Conservation (phyloP, 2,797 vertebrate species). For the Argentina silus region DNA sequence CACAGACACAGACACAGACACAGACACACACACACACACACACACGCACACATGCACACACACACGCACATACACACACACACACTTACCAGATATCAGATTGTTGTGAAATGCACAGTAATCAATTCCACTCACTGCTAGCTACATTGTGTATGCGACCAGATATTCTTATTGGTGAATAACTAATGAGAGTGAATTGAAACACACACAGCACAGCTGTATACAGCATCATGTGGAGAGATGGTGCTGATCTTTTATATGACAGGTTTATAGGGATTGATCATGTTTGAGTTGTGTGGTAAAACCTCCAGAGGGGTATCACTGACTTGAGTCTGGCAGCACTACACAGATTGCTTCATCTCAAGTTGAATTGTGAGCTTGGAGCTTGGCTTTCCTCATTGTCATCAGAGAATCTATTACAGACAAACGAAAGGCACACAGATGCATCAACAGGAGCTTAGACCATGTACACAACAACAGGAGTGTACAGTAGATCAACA, state of each 20-base stretch:
- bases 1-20: neutral
- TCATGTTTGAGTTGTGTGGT: constrained; percentile 69
- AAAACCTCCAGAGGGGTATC: constrained; percentile 62
- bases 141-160: constrained; percentile 25
- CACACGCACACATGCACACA: too few species aligned
- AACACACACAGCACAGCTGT: constrained; percentile 30
- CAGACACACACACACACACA: neutral
- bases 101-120: constrained; percentile 40
- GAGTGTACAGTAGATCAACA: too few species aligned
- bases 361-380: constrained; percentile 28
- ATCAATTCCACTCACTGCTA: constrained; percentile 52
- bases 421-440: neutral
- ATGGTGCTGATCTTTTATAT: constrained; percentile 46
- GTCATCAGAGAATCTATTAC: constrained; percentile 28
- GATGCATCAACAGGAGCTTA: neutral
- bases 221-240: constrained; percentile 17
- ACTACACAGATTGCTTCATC: constrained; percentile 51
- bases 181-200: constrained; percentile 3
- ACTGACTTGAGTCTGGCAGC: constrained; percentile 58
- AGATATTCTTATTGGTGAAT: constrained; percentile 44
- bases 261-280: constrained; percentile 69
- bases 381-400: constrained; percentile 45
- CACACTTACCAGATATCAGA: neutral
- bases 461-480: constrained; percentile 24
- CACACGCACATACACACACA: neutral